Base-by-base conservation (phyloP, 2,113 vertebrate species). In the Cyprinodon brontotheroides region DNA sequence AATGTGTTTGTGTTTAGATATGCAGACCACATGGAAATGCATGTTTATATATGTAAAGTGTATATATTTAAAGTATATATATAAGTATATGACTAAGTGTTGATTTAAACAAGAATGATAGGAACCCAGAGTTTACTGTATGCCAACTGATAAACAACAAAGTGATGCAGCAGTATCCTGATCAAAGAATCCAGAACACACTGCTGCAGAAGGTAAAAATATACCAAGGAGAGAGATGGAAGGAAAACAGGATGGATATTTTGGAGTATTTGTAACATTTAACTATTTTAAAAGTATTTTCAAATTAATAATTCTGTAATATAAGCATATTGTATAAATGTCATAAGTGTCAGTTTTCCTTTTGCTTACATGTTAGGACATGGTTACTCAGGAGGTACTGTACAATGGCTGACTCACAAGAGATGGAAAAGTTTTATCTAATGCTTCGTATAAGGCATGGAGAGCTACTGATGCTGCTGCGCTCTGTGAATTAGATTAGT, bases 121-220 rank as follows among this genome's bases (percentile, higher is more conserved):
- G 74, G 70, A 76, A 64, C 71, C 11, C 65, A 20, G 66, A 53
- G 71, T 85, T 86, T 86, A 45, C 69, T 62, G 67, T 86, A 77
- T 70, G 79, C 72, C 61, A 79, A 67, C 68, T 74, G 83, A 85
- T 81, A 65, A 88, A 87, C 81, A 85, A 83, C 47, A 66, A 62
- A 74, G 74, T 82, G 88, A 89, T 74, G 73, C 78, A 75, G 85
- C 81, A 65, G 87, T 87, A 90, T 86, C 83, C 72, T 87, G 87
- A 91, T 85, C 72, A n/a, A 66, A 70, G 74, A 80, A 85, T 84
- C 74, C 81, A 82, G 74, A 64, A 36, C 14, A 2, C 29, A 60
- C 36, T 17, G 47, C 66, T 59, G 78, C 50, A 61, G 65, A 63
- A 77, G 72, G 64, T 61, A 53, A 38, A 45, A 13, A 50, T 62